Conservation (phyloP, 2,888 invertebrate species). For the Spicauda simplicius region DNA sequence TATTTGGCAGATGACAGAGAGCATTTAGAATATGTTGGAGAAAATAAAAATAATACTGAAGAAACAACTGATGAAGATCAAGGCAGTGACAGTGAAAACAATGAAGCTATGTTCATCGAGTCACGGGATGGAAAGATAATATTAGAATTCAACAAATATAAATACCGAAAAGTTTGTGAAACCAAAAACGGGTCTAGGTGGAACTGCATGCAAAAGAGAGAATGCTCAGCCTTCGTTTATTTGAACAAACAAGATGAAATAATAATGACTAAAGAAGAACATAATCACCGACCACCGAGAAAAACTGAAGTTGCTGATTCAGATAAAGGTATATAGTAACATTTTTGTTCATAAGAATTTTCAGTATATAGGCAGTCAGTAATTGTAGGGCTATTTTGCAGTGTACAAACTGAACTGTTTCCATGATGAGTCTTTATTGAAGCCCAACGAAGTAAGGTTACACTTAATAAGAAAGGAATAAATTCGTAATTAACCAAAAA, state of each 20-base stretch:
- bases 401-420: too few relatives aligned
- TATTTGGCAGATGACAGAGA: conserved; percentile 11
- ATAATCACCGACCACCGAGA: conserved; percentile 51
- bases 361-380: too few relatives aligned
- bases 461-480: too few relatives aligned
- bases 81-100: conserved; percentile 44
- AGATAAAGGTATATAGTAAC: conserved; percentile 12
- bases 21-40: conserved; percentile 7
- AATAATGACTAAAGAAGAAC: conserved; percentile 56
- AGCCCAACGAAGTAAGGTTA: too few relatives aligned
- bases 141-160: conserved; percentile 62
- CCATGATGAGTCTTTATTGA: too few relatives aligned
- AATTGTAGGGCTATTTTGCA: too few relatives aligned
- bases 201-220: conserved; percentile 62
- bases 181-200: conserved; percentile 63
- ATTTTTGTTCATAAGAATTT: not conserved
- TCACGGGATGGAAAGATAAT: conserved; percentile 60
- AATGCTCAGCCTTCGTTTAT: conserved; percentile 63
- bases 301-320: conserved; percentile 18
- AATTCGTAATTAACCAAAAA: not conserved
- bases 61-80: conserved; percentile 37
- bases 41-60: not conserved
- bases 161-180: conserved; percentile 63
- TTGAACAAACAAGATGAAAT: conserved; percentile 66
- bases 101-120: conserved; percentile 58